Conservation (phyloP, 1,140 invertebrate genomes). For the Theocolax elegans region DNA sequence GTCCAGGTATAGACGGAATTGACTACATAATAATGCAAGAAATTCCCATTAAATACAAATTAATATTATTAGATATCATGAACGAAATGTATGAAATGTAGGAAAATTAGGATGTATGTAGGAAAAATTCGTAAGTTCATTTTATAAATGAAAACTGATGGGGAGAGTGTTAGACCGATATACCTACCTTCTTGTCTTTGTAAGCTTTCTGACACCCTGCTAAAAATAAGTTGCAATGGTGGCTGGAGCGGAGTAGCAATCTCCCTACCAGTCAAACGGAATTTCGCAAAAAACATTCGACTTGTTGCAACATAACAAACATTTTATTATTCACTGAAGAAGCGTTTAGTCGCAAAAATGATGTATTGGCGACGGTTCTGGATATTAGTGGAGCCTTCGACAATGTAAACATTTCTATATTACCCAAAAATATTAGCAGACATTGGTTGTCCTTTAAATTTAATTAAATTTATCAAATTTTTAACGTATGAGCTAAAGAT, state of each 20-base stretch:
- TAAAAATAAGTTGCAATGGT: background rate
- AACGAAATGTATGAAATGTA: no score
- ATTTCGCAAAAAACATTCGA: background rate
- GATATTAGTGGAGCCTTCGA: no score
- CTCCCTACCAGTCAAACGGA: background rate
- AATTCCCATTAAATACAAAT: no score
- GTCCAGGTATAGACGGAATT: background rate
- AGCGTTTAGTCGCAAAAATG: background rate
- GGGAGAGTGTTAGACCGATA: background rate
- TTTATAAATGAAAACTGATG: no score
- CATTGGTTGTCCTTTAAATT: background rate
- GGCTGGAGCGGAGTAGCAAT: background rate
- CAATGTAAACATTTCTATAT: background rate
- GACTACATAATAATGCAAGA: no score
- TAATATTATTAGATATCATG: no score
- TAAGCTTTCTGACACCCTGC: background rate
- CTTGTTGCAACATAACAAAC: background rate
- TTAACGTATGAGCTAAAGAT: background rate
- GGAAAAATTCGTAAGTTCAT: background rate
- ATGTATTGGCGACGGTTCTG: background rate
- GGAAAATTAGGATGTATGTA: no score
- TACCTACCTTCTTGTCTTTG: background rate
- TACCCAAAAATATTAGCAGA: background rate
- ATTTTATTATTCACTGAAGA: background rate
- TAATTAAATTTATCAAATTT: background rate